Percentiles rank a stretch among this genome's conserved stretches.
phyloP scores from a whole-genome alignment of 1,140 invertebrate genomes.

The Chrysoperla carnea region DNA sequence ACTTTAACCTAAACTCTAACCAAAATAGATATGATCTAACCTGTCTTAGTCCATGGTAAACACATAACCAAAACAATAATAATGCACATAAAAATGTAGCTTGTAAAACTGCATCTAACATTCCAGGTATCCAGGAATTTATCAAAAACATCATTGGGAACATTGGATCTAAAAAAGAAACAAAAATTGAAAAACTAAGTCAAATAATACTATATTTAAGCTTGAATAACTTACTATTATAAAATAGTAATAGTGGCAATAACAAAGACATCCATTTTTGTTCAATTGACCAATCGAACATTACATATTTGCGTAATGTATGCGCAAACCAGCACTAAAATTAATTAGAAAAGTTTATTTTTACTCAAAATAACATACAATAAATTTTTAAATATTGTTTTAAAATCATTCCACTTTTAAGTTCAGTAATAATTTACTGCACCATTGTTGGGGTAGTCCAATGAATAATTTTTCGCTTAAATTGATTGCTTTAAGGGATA shows the following conservation, averaged over 20 bases:
- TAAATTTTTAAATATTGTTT: no score
- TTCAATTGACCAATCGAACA: conserved; percentile 93
- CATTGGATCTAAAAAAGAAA: conserved; percentile 58
- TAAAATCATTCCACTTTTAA: no score
- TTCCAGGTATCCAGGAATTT: conserved; percentile 77
- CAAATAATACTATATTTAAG: no score
- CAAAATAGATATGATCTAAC: no score
- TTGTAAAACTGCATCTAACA: conserved; percentile 81
- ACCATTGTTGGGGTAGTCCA: no score
- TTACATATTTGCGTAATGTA: conserved; percentile 68
- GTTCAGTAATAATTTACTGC: conserved; percentile 4
- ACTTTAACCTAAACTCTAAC: no score
- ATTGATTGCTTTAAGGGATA: no score
- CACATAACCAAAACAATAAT: conserved; percentile 84
- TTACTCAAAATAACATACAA: no score
- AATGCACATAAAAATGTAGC: conserved; percentile 75
- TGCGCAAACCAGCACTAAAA: conserved; percentile 84
- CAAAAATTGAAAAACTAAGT: conserved; percentile 1
- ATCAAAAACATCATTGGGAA: conserved; percentile 82
- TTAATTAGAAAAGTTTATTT: conserved; percentile 7
- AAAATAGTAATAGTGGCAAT: conserved; percentile 74
- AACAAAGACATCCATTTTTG: conserved; percentile 90
- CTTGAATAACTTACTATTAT: conserved; percentile 58
- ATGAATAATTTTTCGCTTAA: no score
- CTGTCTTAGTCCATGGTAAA: conserved; percentile 88